Evolutionary conservation across 1,140 invertebrate species (phyloP).

Genomic region (Sycophaga agraensis): DNA sequence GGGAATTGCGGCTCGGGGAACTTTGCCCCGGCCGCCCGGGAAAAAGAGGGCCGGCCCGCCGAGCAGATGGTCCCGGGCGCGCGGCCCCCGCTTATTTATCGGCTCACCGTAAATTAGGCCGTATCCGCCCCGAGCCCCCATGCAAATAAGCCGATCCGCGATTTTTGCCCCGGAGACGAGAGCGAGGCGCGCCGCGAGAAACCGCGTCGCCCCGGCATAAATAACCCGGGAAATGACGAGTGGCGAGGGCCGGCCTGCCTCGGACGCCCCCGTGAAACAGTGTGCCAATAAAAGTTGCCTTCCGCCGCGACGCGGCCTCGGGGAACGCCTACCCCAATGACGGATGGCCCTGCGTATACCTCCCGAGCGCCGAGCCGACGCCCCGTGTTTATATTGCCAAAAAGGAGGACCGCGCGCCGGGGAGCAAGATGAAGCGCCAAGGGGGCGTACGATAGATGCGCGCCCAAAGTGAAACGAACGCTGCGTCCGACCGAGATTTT

Average conservation of each 20-base stretch:
- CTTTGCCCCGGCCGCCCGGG: too few species aligned
- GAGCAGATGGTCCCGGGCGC: too few species aligned
- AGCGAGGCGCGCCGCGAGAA: slow-evolving; percentile 22
- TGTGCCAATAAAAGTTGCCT: slow-evolving; percentile 41
- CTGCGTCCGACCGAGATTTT: too few species aligned
- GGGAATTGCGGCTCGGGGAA: too few species aligned
- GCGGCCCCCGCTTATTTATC: slow-evolving; percentile 20
- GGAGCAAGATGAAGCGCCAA: background rate
- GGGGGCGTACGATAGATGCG: slow-evolving; percentile 35
- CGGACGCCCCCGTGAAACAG: slow-evolving; percentile 33
- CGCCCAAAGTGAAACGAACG: background rate
- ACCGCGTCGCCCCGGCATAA: slow-evolving; percentile 30
- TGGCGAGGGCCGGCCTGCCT: slow-evolving; percentile 21
- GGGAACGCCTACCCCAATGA: too few species aligned
- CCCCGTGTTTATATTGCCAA: too few species aligned
- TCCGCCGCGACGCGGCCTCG: too few species aligned
- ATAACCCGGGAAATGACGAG: slow-evolving; percentile 35
- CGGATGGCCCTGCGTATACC: too few species aligned
- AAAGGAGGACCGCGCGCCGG: too few species aligned
- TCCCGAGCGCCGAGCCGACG: too few species aligned
- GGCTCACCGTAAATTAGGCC: background rate
- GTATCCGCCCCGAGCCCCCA: background rate
- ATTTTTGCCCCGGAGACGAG: background rate
- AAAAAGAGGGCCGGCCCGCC: too few species aligned
- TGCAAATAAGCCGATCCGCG: slow-evolving; percentile 1